Evolutionary conservation across 2,888 invertebrate genomes (phyloP).

Genomic region (Heliothis peltigera): DNA sequence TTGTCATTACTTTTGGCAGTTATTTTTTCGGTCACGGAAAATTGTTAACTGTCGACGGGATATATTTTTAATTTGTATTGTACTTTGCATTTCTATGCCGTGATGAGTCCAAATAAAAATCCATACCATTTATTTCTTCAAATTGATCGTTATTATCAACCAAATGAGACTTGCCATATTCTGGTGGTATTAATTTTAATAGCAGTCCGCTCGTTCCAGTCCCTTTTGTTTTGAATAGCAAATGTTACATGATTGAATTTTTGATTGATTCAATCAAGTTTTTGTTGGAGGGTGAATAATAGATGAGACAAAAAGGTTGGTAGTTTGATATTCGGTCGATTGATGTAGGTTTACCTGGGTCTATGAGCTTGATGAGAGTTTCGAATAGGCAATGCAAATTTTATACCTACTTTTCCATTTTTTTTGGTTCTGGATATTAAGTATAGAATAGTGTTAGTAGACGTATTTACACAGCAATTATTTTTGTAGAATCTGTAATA

Average conservation of each 20-base stretch:
- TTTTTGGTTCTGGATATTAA: not conserved
- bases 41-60: constrained; percentile 11
- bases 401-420: too few species aligned
- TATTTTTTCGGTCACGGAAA: constrained; percentile 9
- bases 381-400: not conserved
- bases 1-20: constrained; percentile 15
- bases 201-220: constrained; percentile 6
- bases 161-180: constrained; percentile 25
- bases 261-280: constrained; percentile 41
- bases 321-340: constrained; percentile 16
- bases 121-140: constrained; percentile 23
- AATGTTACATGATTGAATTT: constrained; percentile 44
- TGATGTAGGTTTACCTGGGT: constrained; percentile 12
- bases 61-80: not conserved
- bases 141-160: constrained; percentile 42
- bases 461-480: too few species aligned
- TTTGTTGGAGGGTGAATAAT: constrained; percentile 54
- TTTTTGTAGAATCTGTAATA: too few species aligned
- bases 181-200: constrained; percentile 36
- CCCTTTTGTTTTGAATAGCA: constrained; percentile 42
- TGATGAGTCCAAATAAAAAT: constrained; percentile 39
- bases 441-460: too few species aligned
- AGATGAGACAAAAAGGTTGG: constrained; percentile 19
- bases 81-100: constrained; percentile 21
- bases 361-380: not conserved